Evolutionary conservation across 2,113 vertebrate species (phyloP), one percentile per base, ranked within the genome.

Genomic region (Crotophaga sulcirostris): DNA sequence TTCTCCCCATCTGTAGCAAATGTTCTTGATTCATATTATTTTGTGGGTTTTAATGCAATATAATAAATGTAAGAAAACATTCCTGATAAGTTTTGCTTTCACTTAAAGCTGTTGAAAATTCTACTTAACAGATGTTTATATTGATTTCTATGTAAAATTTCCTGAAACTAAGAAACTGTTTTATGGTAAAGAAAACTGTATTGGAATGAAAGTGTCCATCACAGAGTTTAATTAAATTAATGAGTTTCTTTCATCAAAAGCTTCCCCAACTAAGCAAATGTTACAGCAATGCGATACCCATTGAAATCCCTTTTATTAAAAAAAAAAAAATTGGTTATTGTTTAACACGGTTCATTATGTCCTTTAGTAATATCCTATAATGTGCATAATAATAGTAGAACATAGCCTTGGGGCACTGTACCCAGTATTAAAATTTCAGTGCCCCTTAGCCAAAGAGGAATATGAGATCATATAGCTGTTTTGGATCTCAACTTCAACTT

Each of bases 231-330:
- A 84, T 88, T 95, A 95, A 96, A 96, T 86, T 88, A 96, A 91
- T 90, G 31, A 91, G 16, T 42, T 87, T 73, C 76, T 90, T 96
- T 92, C 95, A 90, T 94, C 49, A 96, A 87, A 29, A 54, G 14
- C 86, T 91, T 97, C 77, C 31, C 36, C 87, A 85, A 33, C 40
- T 89, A 92, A 94, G 54, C n/a, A 95, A 95, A 90, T 19, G 89
- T 66, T 60, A n/a, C 73, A 78, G 21, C 18, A 89, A 64, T 60
- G 28, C 5, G 7, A 54, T 84, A 85, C 36, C 11, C 25, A 77
- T 31, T 82, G 34, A 87, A 96, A 93, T 93, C 52, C 6, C 80
- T 88, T 96, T 95, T 90, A n/a, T 94, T 96, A 95, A 97, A 96
- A 96, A 42, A 42, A 42, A 42, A 42, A 10, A 95, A 96, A 94